Evolutionary conservation across 2,113 vertebrate species (phyloP), one percentile per base, ranked within the genome.

Genomic region (Dicrurus megarhynchus): DNA sequence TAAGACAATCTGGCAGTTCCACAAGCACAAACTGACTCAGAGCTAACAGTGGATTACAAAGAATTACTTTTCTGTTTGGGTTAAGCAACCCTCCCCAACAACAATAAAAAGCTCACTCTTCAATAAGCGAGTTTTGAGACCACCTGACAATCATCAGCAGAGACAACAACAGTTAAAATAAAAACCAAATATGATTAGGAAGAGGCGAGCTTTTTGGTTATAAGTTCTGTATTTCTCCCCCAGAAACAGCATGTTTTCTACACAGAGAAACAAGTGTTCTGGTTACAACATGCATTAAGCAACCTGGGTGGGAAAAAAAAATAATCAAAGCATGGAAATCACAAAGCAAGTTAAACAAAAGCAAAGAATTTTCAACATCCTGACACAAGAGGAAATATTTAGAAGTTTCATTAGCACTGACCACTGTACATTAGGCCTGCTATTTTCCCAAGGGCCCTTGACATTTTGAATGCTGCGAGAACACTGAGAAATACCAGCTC

Each of bases 381-480:
- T 81, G 78, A 91, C 59, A 93, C 20, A 73, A 84, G 76, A 83
- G 44, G 28, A 93, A 95, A 94, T 91, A 96, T 81, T 96, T 73
- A 94, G 39, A 92, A 88, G 65, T 91, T 87, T 89, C 93, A 96
- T 95, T 95, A 97, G 61, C 74, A 79, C 60, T 91, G 96, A 91
- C 88, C 78, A 74, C 86, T 42, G 26, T 68, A 93, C 37, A 80
- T 79, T n/a, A 79, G 64, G 35, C n/a, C 90, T 87, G 60, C 68
- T 91, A 6, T 90, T 96, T 97, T 95, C 92, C 93, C 94, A 69
- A n/a, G n/a, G 59, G 79, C 87, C 32, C 28, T 74, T 91, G 87
- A 89, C 81, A 90, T 95, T 96, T 85, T 87, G n/a, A 87, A 77
- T 63, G 37, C 55, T 84, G 52, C 0, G 0, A 90, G 75, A 93